These are phyloP conservation scores for Dinothrombium tinctorium DNA, from an alignment of 1,140 invertebrate genomes.

Conservation along the genomic window DNA sequence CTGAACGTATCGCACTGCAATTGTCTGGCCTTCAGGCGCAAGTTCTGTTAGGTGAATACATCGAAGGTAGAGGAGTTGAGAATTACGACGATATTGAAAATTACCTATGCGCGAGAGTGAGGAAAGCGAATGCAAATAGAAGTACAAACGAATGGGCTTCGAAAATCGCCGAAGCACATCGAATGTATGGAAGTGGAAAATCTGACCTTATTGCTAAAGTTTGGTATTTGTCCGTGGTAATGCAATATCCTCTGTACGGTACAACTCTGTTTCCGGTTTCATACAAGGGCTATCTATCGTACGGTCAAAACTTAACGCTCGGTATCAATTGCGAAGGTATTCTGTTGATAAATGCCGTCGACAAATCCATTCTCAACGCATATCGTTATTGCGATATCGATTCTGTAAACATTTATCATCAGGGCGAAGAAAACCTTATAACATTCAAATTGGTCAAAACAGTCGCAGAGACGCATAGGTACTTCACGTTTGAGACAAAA, in stretches of 20 bases:
- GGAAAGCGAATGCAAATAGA: conserved; percentile 22
- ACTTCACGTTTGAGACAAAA: conserved; percentile 66
- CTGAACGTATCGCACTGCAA: conserved; percentile 76
- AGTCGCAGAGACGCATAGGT: conserved; percentile 38
- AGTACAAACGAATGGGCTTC: conserved; percentile 48
- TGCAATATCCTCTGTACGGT: conserved; percentile 87
- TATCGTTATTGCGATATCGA: conserved; percentile 57
- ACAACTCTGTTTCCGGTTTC: conserved; percentile 76
- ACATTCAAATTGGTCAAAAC: conserved; percentile 43
- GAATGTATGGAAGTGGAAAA: conserved; percentile 66
- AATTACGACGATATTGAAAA: conserved; percentile 47
- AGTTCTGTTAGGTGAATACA: conserved; percentile 63
- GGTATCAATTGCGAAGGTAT: conserved; percentile 79
- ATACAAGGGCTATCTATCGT: conserved; percentile 74
- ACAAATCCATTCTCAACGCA: conserved; percentile 67
- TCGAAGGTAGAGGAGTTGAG: conserved; percentile 26
- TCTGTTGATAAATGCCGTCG: conserved; percentile 59
- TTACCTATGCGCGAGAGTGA: conserved; percentile 46
- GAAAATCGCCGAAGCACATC: conserved; percentile 23
- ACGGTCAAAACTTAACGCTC: conserved; percentile 41
- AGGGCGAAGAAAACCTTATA: conserved; percentile 51
- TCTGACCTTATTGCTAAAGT: conserved; percentile 75
- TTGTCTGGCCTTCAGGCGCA: conserved; percentile 78
- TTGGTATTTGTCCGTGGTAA: conserved; percentile 78
- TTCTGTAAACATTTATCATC: conserved; percentile 52